Evolutionary conservation across 2,113 vertebrate genomes (phyloP).

Genomic region (Callipepla squamata): DNA sequence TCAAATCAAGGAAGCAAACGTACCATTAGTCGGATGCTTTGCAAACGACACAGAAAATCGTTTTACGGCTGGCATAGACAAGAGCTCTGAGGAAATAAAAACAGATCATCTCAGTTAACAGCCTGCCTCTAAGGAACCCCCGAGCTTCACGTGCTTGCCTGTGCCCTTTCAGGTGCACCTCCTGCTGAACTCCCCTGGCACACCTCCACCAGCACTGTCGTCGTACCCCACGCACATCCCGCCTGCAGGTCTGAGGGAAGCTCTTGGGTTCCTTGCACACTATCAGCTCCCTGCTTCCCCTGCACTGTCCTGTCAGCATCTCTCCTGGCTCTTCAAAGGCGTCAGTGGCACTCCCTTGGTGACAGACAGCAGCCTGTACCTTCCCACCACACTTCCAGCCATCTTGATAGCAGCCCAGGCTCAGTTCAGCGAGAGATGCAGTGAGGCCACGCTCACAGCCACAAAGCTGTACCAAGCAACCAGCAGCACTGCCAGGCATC

Average conservation of each 20-base stretch:
- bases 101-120: constrained; percentile 90
- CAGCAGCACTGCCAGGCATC: neutral
- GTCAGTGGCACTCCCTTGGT: neutral
- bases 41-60: constrained; percentile 99
- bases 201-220: neutral
- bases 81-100: constrained; percentile 99
- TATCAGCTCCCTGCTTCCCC: neutral
- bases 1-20: constrained; percentile 93
- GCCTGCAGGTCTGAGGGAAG: neutral
- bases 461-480: neutral
- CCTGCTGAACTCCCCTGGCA: neutral
- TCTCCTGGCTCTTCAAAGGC: neutral
- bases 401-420: neutral
- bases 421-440: neutral
- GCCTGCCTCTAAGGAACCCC: constrained; percentile 34
- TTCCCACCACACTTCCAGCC: neutral
- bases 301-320: neutral
- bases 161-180: neutral
- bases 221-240: neutral
- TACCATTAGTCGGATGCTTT: constrained; percentile 99
- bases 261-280: neutral
- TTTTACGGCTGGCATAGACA: constrained; percentile 99
- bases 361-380: neutral
- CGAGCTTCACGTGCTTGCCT: neutral
- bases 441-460: neutral